Percentiles rank a stretch among this genome's conserved stretches.
These are phyloP conservation scores for Ips nitidus DNA, from an alignment of 1,140 invertebrate species.

Conservation along the genomic window DNA sequence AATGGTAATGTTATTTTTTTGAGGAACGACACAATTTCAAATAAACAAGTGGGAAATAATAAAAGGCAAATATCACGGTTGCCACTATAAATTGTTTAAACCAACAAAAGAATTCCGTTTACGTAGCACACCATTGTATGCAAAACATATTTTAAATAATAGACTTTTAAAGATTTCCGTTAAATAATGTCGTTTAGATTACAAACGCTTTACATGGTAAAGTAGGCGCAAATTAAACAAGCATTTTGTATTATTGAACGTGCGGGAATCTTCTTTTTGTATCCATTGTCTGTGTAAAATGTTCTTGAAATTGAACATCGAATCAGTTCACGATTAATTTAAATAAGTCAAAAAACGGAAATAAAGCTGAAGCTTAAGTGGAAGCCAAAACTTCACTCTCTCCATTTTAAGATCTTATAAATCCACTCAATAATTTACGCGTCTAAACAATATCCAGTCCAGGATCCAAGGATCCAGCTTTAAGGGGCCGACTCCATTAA, in stretches of 20 bases:
- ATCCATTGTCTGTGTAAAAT: too few species aligned
- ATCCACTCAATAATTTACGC: slow-evolving; percentile 27
- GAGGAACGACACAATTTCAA: background rate
- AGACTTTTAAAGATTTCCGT: slow-evolving; percentile 14
- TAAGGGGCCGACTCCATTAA: slow-evolving; percentile 26
- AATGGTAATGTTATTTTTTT: too few species aligned
- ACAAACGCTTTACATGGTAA: background rate
- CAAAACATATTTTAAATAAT: slow-evolving; percentile 25
- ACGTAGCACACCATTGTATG: slow-evolving; percentile 18
- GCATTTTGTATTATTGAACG: too few species aligned
- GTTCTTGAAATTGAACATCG: too few species aligned
- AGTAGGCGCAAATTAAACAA: background rate
- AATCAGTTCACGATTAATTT: too few species aligned
- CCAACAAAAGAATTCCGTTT: slow-evolving; percentile 23
- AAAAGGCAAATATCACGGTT: slow-evolving; percentile 24
- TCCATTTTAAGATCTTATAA: slow-evolving; percentile 10
- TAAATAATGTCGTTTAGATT: slow-evolving; percentile 8
- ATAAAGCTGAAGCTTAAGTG: background rate
- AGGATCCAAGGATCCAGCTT: slow-evolving; percentile 20
- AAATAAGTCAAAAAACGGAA: too few species aligned
- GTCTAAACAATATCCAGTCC: slow-evolving; percentile 32
- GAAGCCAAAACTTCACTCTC: background rate
- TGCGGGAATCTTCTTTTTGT: too few species aligned
- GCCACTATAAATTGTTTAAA: slow-evolving; percentile 14
- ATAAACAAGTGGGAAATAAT: slow-evolving; percentile 18